These are phyloP conservation scores for Phymatocera aterrima DNA, from an alignment of 2,888 invertebrate genomes.

Conservation along the genomic window DNA sequence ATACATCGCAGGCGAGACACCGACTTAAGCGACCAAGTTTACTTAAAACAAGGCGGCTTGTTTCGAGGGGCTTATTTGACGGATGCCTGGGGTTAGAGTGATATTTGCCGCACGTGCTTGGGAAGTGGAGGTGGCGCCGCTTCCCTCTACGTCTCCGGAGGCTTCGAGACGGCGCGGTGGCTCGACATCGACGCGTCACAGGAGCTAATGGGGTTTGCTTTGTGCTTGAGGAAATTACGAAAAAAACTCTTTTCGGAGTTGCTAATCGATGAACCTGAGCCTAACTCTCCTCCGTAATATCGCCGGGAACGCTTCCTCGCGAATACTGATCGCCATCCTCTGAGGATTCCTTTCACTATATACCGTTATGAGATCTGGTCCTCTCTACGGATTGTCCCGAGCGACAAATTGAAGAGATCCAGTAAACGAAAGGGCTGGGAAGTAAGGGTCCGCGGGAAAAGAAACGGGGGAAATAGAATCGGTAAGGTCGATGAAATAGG, in stretches of 20 bases:
- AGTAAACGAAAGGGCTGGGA: not conserved
- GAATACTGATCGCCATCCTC: slow-evolving; percentile 35
- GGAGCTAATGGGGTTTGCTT: slow-evolving; percentile 49
- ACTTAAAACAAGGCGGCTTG: slow-evolving; percentile 44
- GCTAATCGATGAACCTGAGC: slow-evolving; percentile 29
- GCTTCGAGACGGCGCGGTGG: slow-evolving; percentile 36
- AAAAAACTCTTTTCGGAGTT: not conserved
- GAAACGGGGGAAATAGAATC: slow-evolving; percentile 12
- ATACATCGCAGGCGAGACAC: slow-evolving; percentile 9
- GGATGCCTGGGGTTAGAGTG: slow-evolving; percentile 46
- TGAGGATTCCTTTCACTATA: slow-evolving; percentile 29
- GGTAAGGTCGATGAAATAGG: slow-evolving; percentile 20
- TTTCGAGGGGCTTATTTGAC: slow-evolving; percentile 44
- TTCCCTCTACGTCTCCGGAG: slow-evolving; percentile 7
- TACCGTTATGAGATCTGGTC: slow-evolving; percentile 31
- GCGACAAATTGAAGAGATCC: slow-evolving; percentile 37
- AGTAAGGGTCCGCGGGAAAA: not conserved
- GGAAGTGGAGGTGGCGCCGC: slow-evolving; percentile 26
- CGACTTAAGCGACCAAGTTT: slow-evolving; percentile 40
- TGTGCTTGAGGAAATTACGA: slow-evolving; percentile 43
- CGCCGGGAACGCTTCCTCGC: slow-evolving; percentile 10
- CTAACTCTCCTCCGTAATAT: slow-evolving; percentile 19
- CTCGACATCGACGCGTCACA: slow-evolving; percentile 45
- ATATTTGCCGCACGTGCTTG: slow-evolving; percentile 46
- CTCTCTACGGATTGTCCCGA: slow-evolving; percentile 13